A percentile compares a stretch with the other conserved stretches of the same genome.
Conservation (phyloP, 2,888 invertebrate genomes). For the Hirtodrosophila histrioides region DNA sequence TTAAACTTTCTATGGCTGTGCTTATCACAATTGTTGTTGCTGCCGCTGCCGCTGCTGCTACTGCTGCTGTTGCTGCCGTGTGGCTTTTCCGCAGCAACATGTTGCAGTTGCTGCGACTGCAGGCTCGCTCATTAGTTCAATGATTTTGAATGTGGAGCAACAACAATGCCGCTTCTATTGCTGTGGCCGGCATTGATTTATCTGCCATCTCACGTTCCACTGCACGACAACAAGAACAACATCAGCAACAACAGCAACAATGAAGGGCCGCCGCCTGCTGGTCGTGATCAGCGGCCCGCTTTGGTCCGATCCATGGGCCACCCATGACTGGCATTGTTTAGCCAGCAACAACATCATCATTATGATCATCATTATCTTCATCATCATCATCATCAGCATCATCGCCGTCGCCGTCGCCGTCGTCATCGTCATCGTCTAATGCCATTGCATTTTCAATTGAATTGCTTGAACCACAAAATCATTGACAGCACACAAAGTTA, state of each 20-base stretch:
- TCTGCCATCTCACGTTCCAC: slow-evolving; percentile 73
- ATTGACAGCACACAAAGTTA: slow-evolving; percentile 68
- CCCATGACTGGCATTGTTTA: slow-evolving; percentile 61
- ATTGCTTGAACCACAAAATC: slow-evolving; percentile 75
- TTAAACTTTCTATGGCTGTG: slow-evolving; percentile 63
- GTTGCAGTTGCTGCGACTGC: slow-evolving; percentile 42
- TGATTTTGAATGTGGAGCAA: slow-evolving; percentile 67
- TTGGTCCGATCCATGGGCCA: slow-evolving; percentile 56
- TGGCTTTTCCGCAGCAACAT: slow-evolving; percentile 41
- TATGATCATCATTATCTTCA: slow-evolving; percentile 34
- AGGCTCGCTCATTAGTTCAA: slow-evolving; percentile 66
- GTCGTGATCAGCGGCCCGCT: slow-evolving; percentile 68
- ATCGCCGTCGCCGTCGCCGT: slow-evolving; percentile 9
- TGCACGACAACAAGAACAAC: slow-evolving; percentile 39
- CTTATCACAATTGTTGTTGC: slow-evolving; percentile 62
- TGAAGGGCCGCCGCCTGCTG: slow-evolving; percentile 43
- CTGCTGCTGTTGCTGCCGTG: slow-evolving; percentile 34
- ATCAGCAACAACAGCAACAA: slow-evolving; percentile 27
- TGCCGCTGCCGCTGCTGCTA: slow-evolving; percentile 31
- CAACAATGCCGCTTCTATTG: slow-evolving; percentile 58
- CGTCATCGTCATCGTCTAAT: slow-evolving; percentile 51
- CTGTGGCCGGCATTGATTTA: slow-evolving; percentile 69
- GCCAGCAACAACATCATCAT: slow-evolving; percentile 38
- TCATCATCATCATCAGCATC: slow-evolving; percentile 10
- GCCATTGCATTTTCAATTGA: slow-evolving; percentile 73